Base-by-base conservation (phyloP, 2,113 vertebrate genomes). In the Rallus limicola region DNA sequence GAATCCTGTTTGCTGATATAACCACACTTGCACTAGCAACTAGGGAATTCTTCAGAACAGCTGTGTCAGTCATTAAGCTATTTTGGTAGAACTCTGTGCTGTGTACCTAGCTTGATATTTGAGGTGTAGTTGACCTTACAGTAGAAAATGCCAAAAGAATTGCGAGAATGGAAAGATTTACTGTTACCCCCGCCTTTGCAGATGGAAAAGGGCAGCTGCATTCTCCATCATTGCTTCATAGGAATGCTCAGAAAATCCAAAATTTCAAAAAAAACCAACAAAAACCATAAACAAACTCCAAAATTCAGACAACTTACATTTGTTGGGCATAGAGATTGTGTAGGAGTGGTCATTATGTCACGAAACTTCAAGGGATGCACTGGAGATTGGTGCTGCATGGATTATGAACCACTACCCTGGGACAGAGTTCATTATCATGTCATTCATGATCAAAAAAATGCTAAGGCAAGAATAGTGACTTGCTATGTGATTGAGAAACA, bases 31-130 rank as follows among this genome's bases (percentile, higher is more conserved):
- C n/a, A 46, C n/a, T 63, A 86, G 90, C 36, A 80, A 15, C 91
- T 70, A 81, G 86, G 83, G 92, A 95, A 93, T 96, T 93, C 80
- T 93, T 56, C 56, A 80, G 55, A 90, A 93, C 68, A 96, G 55
- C 63, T 95, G 52, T 91, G 69, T 94, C 80, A 77, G 90, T 86
- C 88, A 90, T 86, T 68, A 90, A 88, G 64, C 42, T 94, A 92
- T 93, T 96, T 96, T 88, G 46, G 94, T 86, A 88, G 75, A 86
- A 82, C 92, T 50, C 67, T 69, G 82, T 79, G 53, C 75, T 62
- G 40, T 80, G 63, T 76, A 88, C 91, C 55, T 88, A 78, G 63
- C 40, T 79, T 88, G 56, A 72, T 88, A 63, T 55, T 92, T 90
- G 68, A 15, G 56, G 18, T 75, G 50, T 75, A 92, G 50, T 86